phyloP scores from a whole-genome alignment of 2,888 invertebrate genomes.

The Eupithecia subfuscata region DNA sequence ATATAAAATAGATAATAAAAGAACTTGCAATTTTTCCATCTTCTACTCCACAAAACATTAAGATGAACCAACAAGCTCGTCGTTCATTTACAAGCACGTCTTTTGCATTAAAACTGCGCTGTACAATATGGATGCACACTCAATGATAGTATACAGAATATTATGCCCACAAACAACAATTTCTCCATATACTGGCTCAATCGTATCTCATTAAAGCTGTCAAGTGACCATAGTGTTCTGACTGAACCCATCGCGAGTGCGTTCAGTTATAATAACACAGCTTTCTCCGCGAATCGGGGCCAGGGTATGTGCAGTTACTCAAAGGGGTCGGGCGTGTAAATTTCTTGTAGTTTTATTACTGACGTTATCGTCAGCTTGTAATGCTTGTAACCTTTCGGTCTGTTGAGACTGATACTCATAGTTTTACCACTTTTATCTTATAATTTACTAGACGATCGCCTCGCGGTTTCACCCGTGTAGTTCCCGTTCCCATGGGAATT shows the following conservation, averaged over 20 bases:
- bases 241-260: conserved; percentile 24
- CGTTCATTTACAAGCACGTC: background rate
- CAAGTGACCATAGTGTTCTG: conserved; percentile 21
- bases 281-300: conserved; percentile 41
- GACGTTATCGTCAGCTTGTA: conserved; percentile 4
- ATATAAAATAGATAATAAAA: too few species aligned
- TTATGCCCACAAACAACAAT: background rate
- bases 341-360: conserved; percentile 30
- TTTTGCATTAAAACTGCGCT: background rate
- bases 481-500: too few species aligned
- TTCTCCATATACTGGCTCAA: background rate
- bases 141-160: background rate
- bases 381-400: background rate
- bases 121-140: background rate
- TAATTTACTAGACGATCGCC: too few species aligned
- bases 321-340: conserved; percentile 29
- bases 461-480: too few species aligned
- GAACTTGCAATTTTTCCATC: background rate
- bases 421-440: background rate
- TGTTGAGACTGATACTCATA: background rate
- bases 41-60: background rate
- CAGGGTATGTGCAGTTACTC: conserved; percentile 38
- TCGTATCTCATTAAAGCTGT: background rate
- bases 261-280: conserved; percentile 31
- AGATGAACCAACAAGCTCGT: background rate